phyloP scores from a whole-genome alignment of 1,140 invertebrate genomes.

The Heterodera schachtii region DNA sequence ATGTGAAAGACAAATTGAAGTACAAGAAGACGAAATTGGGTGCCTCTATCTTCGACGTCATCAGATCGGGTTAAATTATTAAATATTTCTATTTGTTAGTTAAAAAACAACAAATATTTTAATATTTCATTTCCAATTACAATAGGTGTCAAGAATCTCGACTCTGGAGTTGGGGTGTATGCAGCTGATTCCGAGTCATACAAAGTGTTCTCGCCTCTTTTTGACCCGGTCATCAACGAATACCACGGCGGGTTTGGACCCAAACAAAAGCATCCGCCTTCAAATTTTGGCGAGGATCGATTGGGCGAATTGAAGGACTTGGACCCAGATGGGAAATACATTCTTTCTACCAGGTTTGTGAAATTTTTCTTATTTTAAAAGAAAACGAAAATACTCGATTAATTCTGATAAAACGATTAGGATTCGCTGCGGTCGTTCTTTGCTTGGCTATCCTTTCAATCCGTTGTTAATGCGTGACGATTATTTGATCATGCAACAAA shows the following conservation, averaged over 20 bases:
- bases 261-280: conserved; percentile 79
- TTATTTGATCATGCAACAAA: conserved; percentile 52
- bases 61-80: conserved; percentile 46
- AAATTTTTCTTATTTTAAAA: neutral
- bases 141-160: conserved; percentile 75
- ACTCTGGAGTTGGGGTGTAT: conserved; percentile 86
- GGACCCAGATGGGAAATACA: conserved; percentile 82
- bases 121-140: conserved; percentile 7
- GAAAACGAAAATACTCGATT: neutral
- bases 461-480: conserved; percentile 67
- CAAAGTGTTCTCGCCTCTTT: conserved; percentile 83
- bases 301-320: conserved; percentile 74
- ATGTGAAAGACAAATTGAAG: conserved; percentile 78
- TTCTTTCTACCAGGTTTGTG: conserved; percentile 80
- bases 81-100: neutral
- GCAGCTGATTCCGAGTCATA: conserved; percentile 91
- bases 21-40: conserved; percentile 51
- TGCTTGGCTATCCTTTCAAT: conserved; percentile 86
- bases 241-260: conserved; percentile 81
- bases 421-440: conserved; percentile 82
- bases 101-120: neutral
- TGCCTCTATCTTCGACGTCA: conserved; percentile 56
- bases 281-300: conserved; percentile 82
- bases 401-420: conserved; percentile 2
- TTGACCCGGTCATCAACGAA: conserved; percentile 94